These are phyloP conservation scores for Boulengeromyrus knoepffleri DNA, from an alignment of 2,113 vertebrate species.

Conservation along the genomic window DNA sequence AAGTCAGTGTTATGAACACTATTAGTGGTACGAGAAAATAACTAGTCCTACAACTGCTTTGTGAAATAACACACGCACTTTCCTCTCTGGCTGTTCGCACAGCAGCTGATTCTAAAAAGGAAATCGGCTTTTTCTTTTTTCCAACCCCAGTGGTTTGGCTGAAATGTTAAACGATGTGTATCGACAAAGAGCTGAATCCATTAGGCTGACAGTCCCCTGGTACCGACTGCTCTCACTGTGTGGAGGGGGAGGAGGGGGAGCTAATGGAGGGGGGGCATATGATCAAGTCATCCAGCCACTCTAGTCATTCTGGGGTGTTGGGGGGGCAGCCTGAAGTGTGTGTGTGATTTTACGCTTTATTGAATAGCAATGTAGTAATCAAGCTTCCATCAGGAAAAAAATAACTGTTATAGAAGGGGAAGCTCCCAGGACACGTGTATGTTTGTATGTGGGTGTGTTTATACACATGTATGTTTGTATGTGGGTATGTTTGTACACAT, in stretches of 20 bases:
- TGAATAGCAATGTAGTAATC: background rate
- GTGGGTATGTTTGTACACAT: background rate
- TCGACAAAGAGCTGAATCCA: background rate
- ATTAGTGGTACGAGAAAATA: background rate
- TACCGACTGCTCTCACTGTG: background rate
- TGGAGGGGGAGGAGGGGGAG: background rate
- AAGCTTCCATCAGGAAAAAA: background rate
- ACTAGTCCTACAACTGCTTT: background rate
- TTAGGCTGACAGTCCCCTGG: background rate
- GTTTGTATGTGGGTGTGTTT: background rate
- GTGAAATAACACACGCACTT: background rate
- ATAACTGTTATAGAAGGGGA: background rate
- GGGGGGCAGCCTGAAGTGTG: background rate
- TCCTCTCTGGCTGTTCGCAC: background rate
- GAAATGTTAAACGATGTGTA: constrained; percentile 5
- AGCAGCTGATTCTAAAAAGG: background rate
- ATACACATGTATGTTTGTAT: background rate
- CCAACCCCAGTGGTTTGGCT: background rate
- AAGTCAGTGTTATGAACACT: background rate
- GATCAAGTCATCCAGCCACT: background rate
- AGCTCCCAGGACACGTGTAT: background rate
- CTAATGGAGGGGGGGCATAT: background rate
- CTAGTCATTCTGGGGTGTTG: background rate
- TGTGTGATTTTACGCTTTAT: background rate
- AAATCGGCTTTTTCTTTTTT: background rate